phyloP scores from a whole-genome alignment of 1,140 invertebrate species.

The Maconellicoccus hirsutus region DNA sequence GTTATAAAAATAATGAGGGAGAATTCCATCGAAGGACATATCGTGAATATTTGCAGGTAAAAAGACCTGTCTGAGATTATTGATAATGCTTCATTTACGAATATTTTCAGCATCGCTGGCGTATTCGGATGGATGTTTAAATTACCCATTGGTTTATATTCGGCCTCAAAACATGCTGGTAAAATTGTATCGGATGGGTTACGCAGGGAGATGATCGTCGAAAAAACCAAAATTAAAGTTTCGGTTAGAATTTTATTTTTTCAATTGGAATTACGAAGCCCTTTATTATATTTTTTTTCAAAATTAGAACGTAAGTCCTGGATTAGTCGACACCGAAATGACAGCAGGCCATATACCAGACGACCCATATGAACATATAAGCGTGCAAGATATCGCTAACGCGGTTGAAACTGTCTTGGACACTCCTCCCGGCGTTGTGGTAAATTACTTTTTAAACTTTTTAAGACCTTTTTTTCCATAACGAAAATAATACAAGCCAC shows the following conservation, averaged over 20 bases:
- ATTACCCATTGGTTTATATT: slow-evolving; percentile 37
- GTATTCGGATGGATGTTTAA: background rate
- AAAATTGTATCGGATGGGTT: slow-evolving; percentile 45
- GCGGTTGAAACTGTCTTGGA: background rate
- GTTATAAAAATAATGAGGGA: background rate
- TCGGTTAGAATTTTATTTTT: slow-evolving; percentile 35
- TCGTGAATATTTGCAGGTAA: slow-evolving; percentile 4
- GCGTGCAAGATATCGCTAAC: background rate
- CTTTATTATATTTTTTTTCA: background rate
- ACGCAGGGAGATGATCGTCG: slow-evolving; percentile 41
- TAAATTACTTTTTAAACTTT: background rate
- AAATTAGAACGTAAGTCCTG: background rate
- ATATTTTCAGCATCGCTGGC: background rate
- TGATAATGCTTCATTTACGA: background rate
- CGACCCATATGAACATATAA: background rate
- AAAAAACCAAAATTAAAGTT: slow-evolving; percentile 44
- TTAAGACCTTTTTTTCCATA: no score
- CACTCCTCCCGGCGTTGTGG: background rate
- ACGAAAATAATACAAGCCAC: no score
- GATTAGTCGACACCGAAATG: background rate
- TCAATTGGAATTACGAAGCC: background rate
- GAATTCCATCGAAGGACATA: background rate
- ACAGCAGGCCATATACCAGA: background rate
- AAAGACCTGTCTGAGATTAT: background rate
- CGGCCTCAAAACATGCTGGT: slow-evolving; percentile 46